These are phyloP conservation scores for Numenius arquata DNA, from an alignment of 2,113 vertebrate genomes.

Conservation along the genomic window DNA sequence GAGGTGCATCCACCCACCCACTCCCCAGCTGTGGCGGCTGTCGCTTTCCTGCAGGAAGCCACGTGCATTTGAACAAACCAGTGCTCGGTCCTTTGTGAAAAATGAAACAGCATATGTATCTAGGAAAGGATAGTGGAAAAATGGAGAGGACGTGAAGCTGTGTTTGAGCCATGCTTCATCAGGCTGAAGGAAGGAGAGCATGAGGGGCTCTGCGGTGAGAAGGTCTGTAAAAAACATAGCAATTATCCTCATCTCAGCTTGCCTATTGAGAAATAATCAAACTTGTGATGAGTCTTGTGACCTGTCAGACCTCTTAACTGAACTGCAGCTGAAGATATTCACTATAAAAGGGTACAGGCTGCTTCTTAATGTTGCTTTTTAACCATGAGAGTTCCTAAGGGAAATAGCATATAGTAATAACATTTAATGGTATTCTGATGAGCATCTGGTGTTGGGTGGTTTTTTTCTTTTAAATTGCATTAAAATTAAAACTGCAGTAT, in stretches of 20 bases:
- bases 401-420: conserved; percentile 45
- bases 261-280: conserved; percentile 33
- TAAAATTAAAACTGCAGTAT: conserved; percentile 54
- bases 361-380: conserved; percentile 41
- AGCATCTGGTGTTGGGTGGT: conserved; percentile 31
- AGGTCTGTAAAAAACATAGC: not conserved
- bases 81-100: not conserved
- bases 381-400: conserved; percentile 32
- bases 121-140: not conserved
- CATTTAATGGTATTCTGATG: conserved; percentile 43
- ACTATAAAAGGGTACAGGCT: not conserved
- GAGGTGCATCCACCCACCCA: not conserved
- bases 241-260: conserved; percentile 13
- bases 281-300: conserved; percentile 20
- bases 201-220: not conserved
- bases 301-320: conserved; percentile 2
- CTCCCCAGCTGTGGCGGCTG: not conserved
- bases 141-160: not conserved
- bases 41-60: not conserved
- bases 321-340: not conserved
- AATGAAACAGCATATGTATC: not conserved
- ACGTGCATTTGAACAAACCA: rapidly evolving
- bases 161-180: not conserved
- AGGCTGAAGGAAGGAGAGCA: not conserved
- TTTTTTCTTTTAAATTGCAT: conserved; percentile 40